phyloP scores from a whole-genome alignment of 2,113 vertebrate species.

The Daubentonia madagascariensis region DNA sequence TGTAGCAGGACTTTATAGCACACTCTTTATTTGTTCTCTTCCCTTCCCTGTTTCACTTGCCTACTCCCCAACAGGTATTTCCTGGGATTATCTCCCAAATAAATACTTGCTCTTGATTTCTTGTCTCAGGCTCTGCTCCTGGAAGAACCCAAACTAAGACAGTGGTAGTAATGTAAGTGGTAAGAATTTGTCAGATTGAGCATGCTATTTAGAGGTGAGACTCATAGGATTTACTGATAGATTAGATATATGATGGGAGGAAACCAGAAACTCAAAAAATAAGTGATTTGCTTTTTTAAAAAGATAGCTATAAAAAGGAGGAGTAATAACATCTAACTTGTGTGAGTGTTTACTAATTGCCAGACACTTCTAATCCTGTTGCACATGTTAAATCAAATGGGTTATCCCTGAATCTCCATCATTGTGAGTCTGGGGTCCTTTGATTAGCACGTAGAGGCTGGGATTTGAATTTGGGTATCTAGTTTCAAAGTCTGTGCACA shows the following conservation, averaged over 20 bases:
- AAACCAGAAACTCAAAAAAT: neutral
- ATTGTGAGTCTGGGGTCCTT: neutral
- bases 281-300: neutral
- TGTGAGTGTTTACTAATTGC: neutral
- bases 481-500: neutral
- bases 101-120: neutral
- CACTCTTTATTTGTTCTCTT: neutral
- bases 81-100: neutral
- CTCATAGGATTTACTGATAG: neutral
- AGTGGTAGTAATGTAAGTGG: neutral
- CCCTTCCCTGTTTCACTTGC: neutral
- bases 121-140: neutral
- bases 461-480: neutral
- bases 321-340: neutral
- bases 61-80: neutral
- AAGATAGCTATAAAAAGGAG: neutral
- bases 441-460: neutral
- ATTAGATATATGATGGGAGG: neutral
- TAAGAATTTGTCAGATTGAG: neutral
- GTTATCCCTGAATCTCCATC: neutral
- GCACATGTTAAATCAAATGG: neutral
- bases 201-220: neutral
- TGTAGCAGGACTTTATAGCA: neutral
- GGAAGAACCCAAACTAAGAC: neutral
- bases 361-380: neutral